Conservation (phyloP, 2,113 vertebrate species). For the Raja brachyura region DNA sequence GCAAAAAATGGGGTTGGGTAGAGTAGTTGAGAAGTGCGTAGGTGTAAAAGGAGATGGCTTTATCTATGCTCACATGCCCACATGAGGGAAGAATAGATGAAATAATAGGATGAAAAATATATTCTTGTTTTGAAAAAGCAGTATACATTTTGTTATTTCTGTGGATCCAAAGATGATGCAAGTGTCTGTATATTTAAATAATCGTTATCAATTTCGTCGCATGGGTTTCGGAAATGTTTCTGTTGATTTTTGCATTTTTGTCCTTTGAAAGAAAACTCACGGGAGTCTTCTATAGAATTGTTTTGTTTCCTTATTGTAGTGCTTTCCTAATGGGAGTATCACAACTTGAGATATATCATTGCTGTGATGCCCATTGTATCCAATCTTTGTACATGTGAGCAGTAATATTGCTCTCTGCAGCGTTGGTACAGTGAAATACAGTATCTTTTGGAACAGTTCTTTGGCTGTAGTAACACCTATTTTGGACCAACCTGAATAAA, state of each 20-base stretch:
- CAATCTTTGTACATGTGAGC: not conserved
- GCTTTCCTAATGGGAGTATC: not conserved
- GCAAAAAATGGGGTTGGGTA: not conserved
- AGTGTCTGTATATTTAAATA: not conserved
- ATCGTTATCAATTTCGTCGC: not conserved
- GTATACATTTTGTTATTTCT: not conserved
- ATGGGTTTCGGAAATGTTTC: not conserved
- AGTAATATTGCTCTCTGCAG: not conserved
- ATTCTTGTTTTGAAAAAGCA: not conserved
- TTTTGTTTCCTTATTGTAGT: not conserved
- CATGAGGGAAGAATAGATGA: not conserved
- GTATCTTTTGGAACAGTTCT: not conserved
- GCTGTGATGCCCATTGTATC: not conserved
- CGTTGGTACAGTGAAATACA: not conserved
- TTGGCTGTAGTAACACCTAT: not conserved
- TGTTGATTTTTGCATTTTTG: not conserved
- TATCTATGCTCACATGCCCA: not conserved
- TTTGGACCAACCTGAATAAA: not conserved
- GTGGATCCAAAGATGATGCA: not conserved
- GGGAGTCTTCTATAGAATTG: not conserved
- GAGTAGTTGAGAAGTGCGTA: not conserved
- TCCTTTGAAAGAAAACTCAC: not conserved
- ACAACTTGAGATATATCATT: not conserved
- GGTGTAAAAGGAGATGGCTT: not conserved
- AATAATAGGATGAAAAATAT: not conserved